These are phyloP conservation scores for Dunckerocampus dactyliophorus DNA, from an alignment of 2,113 vertebrate genomes.

Conservation along the genomic window DNA sequence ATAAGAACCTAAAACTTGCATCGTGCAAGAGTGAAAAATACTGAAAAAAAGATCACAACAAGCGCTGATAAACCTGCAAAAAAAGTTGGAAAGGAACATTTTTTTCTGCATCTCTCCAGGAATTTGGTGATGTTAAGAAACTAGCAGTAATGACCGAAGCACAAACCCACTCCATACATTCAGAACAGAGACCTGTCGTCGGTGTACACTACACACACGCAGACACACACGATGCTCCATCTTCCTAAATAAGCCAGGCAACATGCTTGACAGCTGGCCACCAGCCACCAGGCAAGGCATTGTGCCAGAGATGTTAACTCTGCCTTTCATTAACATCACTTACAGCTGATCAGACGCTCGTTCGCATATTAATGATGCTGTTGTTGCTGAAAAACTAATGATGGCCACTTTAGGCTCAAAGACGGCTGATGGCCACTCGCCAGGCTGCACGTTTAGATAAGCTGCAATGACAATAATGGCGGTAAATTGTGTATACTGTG, in stretches of 20 bases:
- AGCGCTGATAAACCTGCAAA: not conserved
- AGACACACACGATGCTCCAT: conserved; percentile 18
- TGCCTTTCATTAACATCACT: conserved; percentile 23
- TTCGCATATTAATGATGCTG: conserved; percentile 3
- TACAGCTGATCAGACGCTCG: conserved; percentile 19
- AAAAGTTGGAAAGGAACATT: not conserved
- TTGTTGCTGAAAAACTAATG: not conserved
- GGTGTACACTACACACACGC: conserved; percentile 13
- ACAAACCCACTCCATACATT: too few species aligned
- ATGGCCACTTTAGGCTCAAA: conserved; percentile 1
- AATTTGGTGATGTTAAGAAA: conserved; percentile 7
- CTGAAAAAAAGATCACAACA: too few species aligned
- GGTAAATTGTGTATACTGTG: not conserved
- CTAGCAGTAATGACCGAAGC: conserved; percentile 13
- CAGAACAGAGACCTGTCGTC: not conserved
- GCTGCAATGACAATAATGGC: not conserved
- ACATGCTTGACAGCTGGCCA: conserved; percentile 33
- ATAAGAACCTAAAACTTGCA: too few species aligned
- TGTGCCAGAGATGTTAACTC: conserved; percentile 31
- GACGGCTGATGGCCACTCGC: conserved; percentile 1
- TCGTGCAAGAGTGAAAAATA: too few species aligned
- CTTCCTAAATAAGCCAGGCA: conserved; percentile 26
- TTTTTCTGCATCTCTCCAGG: not conserved
- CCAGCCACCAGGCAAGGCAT: conserved; percentile 10
- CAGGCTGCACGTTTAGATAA: conserved; percentile 2